These are phyloP conservation scores for Caenorhabditis wallacei DNA, from an alignment of 2,888 invertebrate species.

Conservation along the genomic window DNA sequence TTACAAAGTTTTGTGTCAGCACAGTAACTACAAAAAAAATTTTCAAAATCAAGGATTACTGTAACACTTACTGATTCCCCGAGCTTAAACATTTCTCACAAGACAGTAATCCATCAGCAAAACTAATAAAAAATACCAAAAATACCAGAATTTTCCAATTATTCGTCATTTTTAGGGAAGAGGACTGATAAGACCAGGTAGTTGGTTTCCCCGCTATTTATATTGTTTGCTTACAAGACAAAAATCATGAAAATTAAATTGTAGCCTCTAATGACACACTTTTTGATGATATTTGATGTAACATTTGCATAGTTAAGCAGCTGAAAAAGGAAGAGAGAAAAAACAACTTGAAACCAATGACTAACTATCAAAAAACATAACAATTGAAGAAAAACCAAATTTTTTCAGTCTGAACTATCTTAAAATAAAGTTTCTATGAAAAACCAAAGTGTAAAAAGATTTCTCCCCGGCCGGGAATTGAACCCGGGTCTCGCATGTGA, in stretches of 20 bases:
- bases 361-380: too few relatives aligned
- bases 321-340: too few relatives aligned
- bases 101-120: background rate
- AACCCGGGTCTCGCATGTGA: conserved; percentile 76
- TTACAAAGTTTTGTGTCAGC: conserved; percentile 48
- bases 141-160: background rate
- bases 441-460: conserved; percentile 8
- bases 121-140: background rate
- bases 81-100: conserved; percentile 31
- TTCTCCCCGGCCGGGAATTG: conserved; percentile 76
- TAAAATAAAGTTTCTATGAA: background rate
- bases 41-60: background rate
- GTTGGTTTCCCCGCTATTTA: conserved; percentile 37
- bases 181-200: conserved; percentile 8
- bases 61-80: conserved; percentile 36
- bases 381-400: too few relatives aligned
- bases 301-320: background rate
- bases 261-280: conserved; percentile 8
- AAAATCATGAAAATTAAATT: background rate
- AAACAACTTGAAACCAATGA: too few relatives aligned
- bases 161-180: conserved; percentile 18
- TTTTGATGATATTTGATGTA: background rate
- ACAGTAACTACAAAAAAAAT: conserved; percentile 42
- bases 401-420: too few relatives aligned
- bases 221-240: conserved; percentile 11